These are phyloP conservation scores for Megalopta genalis DNA, from an alignment of 1,140 invertebrate genomes.

Conservation along the genomic window DNA sequence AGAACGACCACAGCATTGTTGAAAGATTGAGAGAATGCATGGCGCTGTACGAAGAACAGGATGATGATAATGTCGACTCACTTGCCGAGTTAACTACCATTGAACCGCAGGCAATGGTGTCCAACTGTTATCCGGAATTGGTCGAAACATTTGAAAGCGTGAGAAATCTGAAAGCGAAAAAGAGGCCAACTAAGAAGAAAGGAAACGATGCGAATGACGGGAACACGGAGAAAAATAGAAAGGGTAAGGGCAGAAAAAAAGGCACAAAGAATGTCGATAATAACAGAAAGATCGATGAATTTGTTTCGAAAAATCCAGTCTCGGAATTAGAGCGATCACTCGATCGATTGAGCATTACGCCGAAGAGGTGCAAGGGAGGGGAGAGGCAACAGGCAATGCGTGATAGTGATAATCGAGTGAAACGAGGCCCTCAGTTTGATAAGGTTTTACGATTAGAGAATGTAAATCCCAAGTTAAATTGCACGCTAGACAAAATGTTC, in stretches of 20 bases:
- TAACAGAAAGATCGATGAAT: slow-evolving; percentile 74
- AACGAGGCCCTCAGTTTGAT: slow-evolving; percentile 65
- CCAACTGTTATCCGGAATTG: slow-evolving; percentile 84
- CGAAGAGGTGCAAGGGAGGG: slow-evolving; percentile 63
- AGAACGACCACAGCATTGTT: slow-evolving; percentile 80
- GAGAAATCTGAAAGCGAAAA: slow-evolving; percentile 80
- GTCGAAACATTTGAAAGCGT: slow-evolving; percentile 83
- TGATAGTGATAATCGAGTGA: slow-evolving; percentile 46
- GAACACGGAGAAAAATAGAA: slow-evolving; percentile 39
- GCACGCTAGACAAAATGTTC: slow-evolving; percentile 70
- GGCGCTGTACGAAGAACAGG: slow-evolving; percentile 68
- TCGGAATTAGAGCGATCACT: slow-evolving; percentile 66
- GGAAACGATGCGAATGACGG: slow-evolving; percentile 67
- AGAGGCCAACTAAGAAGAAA: slow-evolving; percentile 80
- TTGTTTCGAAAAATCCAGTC: slow-evolving; percentile 58
- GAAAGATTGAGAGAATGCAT: slow-evolving; percentile 81
- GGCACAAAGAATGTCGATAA: slow-evolving; percentile 53
- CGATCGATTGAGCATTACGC: slow-evolving; percentile 62
- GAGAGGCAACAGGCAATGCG: background rate
- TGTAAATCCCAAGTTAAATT: slow-evolving; percentile 64
- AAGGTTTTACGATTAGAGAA: slow-evolving; percentile 66
- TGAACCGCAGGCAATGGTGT: slow-evolving; percentile 85
- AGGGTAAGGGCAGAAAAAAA: slow-evolving; percentile 36
- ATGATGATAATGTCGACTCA: slow-evolving; percentile 64
- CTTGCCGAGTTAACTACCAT: slow-evolving; percentile 82